Percentiles rank a stretch among this genome's conserved stretches.
Evolutionary conservation across 92 coral and sea anemone species (phyloP).

Genomic region (Hydrozoanthus gracilis): DNA sequence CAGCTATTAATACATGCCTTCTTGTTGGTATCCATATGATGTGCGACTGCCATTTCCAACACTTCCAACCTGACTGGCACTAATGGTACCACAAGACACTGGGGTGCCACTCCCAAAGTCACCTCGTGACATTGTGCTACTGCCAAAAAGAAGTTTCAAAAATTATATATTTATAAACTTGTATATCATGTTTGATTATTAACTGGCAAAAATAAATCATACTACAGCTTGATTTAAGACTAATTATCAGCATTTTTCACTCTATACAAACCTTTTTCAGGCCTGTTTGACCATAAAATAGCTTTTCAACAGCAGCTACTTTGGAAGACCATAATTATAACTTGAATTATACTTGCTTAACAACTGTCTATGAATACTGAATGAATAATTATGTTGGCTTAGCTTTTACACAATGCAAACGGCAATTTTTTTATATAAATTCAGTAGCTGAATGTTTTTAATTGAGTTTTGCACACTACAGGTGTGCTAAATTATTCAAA

Average conservation of each 20-base stretch:
- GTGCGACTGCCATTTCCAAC: too few relatives aligned
- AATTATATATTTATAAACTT: not conserved
- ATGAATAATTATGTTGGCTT: too few relatives aligned
- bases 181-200: constrained; percentile 5
- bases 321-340: not conserved
- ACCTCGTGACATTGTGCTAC: too few relatives aligned
- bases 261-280: constrained; percentile 3
- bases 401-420: too few relatives aligned
- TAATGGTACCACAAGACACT: constrained; percentile 7
- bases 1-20: too few relatives aligned
- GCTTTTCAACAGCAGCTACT: constrained; percentile 1
- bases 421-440: too few relatives aligned
- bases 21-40: too few relatives aligned
- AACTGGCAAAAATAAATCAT: constrained; percentile 5
- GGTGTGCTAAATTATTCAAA: too few relatives aligned
- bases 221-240: not conserved
- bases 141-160: not conserved
- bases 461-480: too few relatives aligned
- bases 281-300: not conserved
- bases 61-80: not conserved
- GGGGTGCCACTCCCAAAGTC: constrained; percentile 7
- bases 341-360: not conserved
- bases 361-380: not conserved
- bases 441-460: too few relatives aligned
- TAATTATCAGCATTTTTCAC: constrained; percentile 3